Conservation (phyloP, 2,113 vertebrate genomes). For the Rattus rattus region DNA sequence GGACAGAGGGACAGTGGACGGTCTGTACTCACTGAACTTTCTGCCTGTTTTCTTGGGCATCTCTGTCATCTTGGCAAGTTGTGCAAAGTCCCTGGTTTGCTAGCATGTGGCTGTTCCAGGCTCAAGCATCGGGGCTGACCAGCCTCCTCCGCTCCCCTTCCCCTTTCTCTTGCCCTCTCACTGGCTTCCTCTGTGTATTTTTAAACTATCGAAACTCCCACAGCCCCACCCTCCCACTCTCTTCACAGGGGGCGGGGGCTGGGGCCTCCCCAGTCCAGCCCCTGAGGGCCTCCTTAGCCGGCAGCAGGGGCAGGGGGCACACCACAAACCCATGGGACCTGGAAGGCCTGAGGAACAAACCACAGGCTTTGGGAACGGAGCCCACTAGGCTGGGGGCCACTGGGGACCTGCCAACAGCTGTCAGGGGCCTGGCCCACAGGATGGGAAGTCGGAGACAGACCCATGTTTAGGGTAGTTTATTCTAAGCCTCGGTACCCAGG, state of each 20-base stretch:
- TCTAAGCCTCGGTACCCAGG: not conserved
- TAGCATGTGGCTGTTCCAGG: constrained; percentile 43
- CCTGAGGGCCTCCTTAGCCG: constrained; percentile 47
- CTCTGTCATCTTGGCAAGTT: constrained; percentile 74
- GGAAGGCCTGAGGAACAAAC: constrained; percentile 42
- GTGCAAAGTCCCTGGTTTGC: not conserved
- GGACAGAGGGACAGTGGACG: rapidly evolving
- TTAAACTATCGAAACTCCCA: constrained; percentile 76
- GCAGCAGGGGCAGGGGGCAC: constrained; percentile 1
- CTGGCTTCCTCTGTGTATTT: constrained; percentile 85
- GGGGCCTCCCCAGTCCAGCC: constrained; percentile 50
- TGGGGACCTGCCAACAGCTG: constrained; percentile 46
- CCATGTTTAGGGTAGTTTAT: not conserved
- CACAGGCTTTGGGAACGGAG: constrained; percentile 66
- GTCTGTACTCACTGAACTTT: constrained; percentile 88
- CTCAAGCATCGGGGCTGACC: constrained; percentile 1
- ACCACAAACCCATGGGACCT: constrained; percentile 51
- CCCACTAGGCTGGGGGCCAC: constrained; percentile 48
- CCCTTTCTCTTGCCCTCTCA: constrained; percentile 70
- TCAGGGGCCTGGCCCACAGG: not conserved
- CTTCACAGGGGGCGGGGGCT: not conserved
- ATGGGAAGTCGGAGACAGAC: not conserved
- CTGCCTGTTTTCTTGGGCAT: constrained; percentile 83
- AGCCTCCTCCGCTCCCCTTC: constrained; percentile 77
- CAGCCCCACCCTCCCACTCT: constrained; percentile 62